phyloP scores from a whole-genome alignment of 2,888 invertebrate genomes.

The Caenorhabditis macrosperma region DNA sequence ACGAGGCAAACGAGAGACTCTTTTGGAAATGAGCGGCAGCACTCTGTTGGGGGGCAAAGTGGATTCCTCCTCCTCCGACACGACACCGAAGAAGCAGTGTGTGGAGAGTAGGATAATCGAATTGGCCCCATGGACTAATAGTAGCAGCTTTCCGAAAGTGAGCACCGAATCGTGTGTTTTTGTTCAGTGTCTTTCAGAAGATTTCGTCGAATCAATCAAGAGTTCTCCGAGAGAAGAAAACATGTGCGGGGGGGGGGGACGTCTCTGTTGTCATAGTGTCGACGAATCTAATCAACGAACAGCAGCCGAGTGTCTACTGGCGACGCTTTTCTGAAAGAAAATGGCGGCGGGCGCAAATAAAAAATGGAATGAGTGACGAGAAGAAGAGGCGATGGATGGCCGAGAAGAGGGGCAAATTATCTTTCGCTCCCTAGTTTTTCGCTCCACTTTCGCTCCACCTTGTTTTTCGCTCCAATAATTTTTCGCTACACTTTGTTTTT shows the following conservation, averaged over 20 bases:
- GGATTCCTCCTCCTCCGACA: conserved; percentile 23
- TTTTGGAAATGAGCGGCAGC: conserved; percentile 40
- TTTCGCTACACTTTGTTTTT: too few species aligned
- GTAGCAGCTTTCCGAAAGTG: conserved; percentile 28
- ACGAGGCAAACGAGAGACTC: neutral
- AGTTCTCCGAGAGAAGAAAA: too few species aligned
- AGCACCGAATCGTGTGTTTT: neutral
- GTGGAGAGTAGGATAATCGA: conserved; percentile 45
- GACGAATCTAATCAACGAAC: neutral
- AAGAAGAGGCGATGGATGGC: too few species aligned
- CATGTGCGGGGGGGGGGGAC: neutral
- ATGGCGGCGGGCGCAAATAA: too few species aligned
- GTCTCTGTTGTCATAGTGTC: conserved; percentile 1
- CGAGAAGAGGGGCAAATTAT: too few species aligned
- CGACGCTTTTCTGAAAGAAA: too few species aligned
- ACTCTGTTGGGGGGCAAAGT: conserved; percentile 35
- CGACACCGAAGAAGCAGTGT: conserved; percentile 33
- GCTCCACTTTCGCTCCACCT: too few species aligned
- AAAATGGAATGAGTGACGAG: neutral
- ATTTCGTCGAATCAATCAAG: too few species aligned
- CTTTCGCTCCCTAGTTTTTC: too few species aligned
- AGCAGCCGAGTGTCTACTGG: too few species aligned
- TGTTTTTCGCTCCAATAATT: too few species aligned
- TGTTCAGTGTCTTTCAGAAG: neutral
- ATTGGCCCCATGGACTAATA: conserved; percentile 50